phyloP scores from a whole-genome alignment of 2,797 vertebrate species.

The Acanthornis magna region DNA sequence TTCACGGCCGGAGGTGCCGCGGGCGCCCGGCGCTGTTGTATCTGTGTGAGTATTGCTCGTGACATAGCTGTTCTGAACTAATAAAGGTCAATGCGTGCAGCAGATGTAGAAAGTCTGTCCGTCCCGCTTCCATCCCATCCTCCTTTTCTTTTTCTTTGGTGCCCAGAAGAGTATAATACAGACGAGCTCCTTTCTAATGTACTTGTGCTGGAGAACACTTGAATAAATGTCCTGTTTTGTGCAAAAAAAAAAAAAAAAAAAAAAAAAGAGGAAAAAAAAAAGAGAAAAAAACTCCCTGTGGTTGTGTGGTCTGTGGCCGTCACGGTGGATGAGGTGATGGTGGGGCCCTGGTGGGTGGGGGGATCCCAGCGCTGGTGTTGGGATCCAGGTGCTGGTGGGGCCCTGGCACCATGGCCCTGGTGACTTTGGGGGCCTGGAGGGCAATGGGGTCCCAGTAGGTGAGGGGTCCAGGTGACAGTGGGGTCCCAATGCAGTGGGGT shows the following conservation, averaged over 20 bases:
- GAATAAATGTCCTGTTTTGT: conserved; percentile 99
- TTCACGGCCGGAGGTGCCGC: conserved; percentile 71
- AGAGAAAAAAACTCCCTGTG: background rate
- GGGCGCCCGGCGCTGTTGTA: conserved; percentile 79
- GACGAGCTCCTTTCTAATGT: conserved; percentile 92
- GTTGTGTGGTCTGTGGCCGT: background rate
- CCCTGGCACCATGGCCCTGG: background rate
- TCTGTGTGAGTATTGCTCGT: conserved; percentile 89
- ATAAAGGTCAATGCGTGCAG: conserved; percentile 91
- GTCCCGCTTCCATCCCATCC: conserved; percentile 83
- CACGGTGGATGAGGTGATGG: too few relatives aligned
- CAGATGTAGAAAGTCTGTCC: conserved; percentile 93
- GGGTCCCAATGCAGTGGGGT: background rate
- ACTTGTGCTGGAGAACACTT: conserved; percentile 99
- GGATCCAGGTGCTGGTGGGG: too few relatives aligned
- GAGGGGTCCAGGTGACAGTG: background rate
- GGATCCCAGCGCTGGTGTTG: too few relatives aligned
- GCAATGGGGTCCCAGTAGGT: background rate
- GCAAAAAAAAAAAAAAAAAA: conserved; percentile 78
- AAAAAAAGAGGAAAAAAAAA: background rate
- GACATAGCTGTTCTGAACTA: conserved; percentile 92
- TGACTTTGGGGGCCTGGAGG: background rate
- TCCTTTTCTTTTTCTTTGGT: conserved; percentile 74
- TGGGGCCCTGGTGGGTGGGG: too few relatives aligned
- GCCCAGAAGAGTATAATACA: conserved; percentile 85